Conservation (phyloP, 2,888 invertebrate species). For the Tupiocoris notatus region DNA sequence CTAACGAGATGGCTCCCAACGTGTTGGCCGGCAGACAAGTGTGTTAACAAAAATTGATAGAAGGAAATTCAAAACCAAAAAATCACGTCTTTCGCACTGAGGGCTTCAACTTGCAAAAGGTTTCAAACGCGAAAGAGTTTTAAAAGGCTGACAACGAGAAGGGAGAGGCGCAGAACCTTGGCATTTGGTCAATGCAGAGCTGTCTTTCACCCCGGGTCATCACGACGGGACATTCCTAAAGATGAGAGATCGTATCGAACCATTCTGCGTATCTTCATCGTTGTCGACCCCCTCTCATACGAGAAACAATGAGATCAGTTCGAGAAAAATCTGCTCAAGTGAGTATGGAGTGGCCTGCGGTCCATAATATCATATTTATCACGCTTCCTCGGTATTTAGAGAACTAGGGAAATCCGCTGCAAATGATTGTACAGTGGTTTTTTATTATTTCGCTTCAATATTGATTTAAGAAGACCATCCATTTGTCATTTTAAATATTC, state of each 20-base stretch:
- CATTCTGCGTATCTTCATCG: slow-evolving; percentile 36
- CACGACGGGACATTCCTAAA: slow-evolving; percentile 42
- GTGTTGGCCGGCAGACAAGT: not conserved
- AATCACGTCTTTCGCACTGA: slow-evolving; percentile 9
- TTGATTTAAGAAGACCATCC: too few species aligned
- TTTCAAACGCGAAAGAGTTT: slow-evolving; percentile 21
- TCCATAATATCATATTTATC: too few species aligned
- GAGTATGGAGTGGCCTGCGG: too few species aligned
- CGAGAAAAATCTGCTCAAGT: too few species aligned
- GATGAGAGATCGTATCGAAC: slow-evolving; percentile 20
- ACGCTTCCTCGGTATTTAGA: too few species aligned
- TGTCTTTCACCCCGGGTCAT: slow-evolving; percentile 43
- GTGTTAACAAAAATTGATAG: slow-evolving; percentile 8
- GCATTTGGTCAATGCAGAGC: slow-evolving; percentile 43
- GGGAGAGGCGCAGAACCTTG: slow-evolving; percentile 38
- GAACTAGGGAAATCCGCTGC: too few species aligned
- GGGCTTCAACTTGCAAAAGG: slow-evolving; percentile 30
- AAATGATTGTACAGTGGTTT: too few species aligned
- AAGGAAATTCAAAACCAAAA: slow-evolving; percentile 11
- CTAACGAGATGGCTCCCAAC: slow-evolving; percentile 2
- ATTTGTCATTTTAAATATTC: too few species aligned
- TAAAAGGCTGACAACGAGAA: slow-evolving; percentile 6
- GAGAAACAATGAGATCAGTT: too few species aligned
- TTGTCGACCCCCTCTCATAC: too few species aligned
- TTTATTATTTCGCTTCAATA: too few species aligned